Conservation (phyloP, 2,797 vertebrate species). For the Spinibarbus caldwelli region DNA sequence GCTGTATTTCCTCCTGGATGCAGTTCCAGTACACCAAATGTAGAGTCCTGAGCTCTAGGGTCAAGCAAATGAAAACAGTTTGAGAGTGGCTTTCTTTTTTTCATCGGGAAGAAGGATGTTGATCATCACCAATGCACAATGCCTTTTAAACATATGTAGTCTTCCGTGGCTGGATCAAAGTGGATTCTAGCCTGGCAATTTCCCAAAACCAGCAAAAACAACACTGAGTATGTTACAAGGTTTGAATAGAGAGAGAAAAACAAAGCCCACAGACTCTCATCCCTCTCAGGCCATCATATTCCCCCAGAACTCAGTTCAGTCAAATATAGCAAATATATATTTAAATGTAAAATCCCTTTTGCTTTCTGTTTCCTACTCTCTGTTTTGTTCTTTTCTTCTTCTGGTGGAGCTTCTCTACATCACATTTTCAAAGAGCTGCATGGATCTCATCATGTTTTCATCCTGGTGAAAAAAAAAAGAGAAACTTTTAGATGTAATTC, state of each 20-base stretch:
- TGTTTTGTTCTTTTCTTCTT: slow-evolving; percentile 49
- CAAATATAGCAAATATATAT: slow-evolving; percentile 2
- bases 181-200: not conserved
- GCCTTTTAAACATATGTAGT: slow-evolving; percentile 5
- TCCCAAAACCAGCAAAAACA: slow-evolving; percentile 15
- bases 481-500: slow-evolving; percentile 2
- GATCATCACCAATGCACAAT: not conserved
- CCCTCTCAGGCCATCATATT: not conserved
- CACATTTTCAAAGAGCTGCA: slow-evolving; percentile 98
- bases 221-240: slow-evolving; percentile 17
- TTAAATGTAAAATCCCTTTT: slow-evolving; percentile 13
- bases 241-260: slow-evolving; percentile 16
- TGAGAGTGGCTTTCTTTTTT: not conserved
- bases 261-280: not conserved
- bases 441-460: slow-evolving; percentile 97
- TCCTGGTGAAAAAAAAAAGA: slow-evolving; percentile 77
- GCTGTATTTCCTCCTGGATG: slow-evolving; percentile 33
- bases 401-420: slow-evolving; percentile 77
- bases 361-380: not conserved
- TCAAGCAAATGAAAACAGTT: not conserved
- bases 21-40: slow-evolving; percentile 45
- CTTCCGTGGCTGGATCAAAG: not conserved
- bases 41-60: slow-evolving; percentile 35
- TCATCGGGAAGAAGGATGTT: not conserved
- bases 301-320: slow-evolving; percentile 12